Percentiles rank a stretch among this genome's conserved stretches.
Evolutionary conservation across 2,113 vertebrate species (phyloP).

Genomic region (Orientallactaga bullata): DNA sequence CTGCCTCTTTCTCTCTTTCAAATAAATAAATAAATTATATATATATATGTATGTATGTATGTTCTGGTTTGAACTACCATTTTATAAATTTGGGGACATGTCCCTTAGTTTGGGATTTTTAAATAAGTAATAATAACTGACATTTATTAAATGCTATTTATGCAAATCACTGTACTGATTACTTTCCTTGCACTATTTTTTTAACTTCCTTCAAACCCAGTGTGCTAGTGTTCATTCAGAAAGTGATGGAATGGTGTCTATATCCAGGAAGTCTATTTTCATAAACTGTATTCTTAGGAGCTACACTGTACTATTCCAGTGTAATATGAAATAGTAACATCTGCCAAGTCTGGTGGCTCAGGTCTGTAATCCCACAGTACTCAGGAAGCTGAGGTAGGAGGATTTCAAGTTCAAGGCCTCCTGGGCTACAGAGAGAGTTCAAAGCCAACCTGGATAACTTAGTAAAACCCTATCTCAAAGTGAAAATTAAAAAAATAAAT

Average conservation of each 20-base stretch:
- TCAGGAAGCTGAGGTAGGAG: too few relatives aligned
- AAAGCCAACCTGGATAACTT: neutral
- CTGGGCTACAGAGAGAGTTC: too few relatives aligned
- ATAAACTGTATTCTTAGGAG: neutral
- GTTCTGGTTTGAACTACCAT: neutral
- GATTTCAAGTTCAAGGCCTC: too few relatives aligned
- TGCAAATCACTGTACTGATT: constrained; percentile 11
- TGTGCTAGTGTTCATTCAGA: neutral
- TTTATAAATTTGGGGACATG: constrained; percentile 13
- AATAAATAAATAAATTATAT: too few relatives aligned
- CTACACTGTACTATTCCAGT: neutral
- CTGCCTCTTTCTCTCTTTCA: too few relatives aligned
- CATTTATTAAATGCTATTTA: constrained; percentile 16
- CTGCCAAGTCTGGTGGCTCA: too few relatives aligned
- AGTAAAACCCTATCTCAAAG: neutral
- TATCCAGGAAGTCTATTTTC: neutral
- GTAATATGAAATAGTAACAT: neutral
- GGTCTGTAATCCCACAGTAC: too few relatives aligned
- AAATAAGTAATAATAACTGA: constrained; percentile 5
- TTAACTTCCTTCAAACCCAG: neutral
- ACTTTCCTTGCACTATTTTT: constrained; percentile 28
- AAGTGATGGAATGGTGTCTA: neutral
- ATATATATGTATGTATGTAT: too few relatives aligned
- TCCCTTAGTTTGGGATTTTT: constrained; percentile 5
- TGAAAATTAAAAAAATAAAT: neutral